A percentile compares a stretch with the other conserved stretches of the same genome.
Conservation (phyloP, 53 echinoderm and acorn worm species). For the Patiria pectinifera region DNA sequence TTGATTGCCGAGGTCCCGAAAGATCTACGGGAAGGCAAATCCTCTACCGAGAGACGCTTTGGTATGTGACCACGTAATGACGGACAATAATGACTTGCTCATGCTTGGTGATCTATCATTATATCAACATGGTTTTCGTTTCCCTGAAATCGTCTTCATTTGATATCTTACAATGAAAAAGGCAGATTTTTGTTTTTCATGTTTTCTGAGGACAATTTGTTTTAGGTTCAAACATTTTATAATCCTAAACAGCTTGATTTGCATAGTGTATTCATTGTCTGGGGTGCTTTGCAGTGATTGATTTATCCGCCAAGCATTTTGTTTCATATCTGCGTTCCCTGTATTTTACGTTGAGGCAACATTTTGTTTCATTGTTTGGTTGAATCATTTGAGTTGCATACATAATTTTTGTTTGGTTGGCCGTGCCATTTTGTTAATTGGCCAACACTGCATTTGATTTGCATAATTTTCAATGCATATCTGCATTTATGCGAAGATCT, state of each 20-base stretch:
- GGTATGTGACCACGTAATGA: slow-evolving; percentile 30
- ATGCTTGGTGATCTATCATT: background rate
- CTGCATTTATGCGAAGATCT: background rate
- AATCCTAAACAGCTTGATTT: no score
- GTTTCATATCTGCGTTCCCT: background rate
- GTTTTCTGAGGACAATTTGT: no score
- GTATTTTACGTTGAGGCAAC: background rate
- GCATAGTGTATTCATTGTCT: no score
- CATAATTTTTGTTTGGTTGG: background rate
- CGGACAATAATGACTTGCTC: background rate
- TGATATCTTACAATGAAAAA: no score
- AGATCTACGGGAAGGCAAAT: slow-evolving; percentile 59
- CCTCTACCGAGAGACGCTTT: slow-evolving; percentile 54
- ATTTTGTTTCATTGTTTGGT: background rate
- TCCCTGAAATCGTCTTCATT: no score
- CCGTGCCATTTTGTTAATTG: background rate
- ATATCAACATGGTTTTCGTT: background rate
- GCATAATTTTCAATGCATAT: background rate
- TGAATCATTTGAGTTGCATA: background rate
- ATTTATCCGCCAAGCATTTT: background rate
- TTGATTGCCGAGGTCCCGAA: slow-evolving; percentile 46
- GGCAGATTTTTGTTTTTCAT: no score
- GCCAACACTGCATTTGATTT: background rate
- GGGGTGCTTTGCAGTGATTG: no score
- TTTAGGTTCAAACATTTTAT: no score